Evolutionary conservation across 2,797 vertebrate genomes (phyloP).

Genomic region (Ctenopoma multispine): DNA sequence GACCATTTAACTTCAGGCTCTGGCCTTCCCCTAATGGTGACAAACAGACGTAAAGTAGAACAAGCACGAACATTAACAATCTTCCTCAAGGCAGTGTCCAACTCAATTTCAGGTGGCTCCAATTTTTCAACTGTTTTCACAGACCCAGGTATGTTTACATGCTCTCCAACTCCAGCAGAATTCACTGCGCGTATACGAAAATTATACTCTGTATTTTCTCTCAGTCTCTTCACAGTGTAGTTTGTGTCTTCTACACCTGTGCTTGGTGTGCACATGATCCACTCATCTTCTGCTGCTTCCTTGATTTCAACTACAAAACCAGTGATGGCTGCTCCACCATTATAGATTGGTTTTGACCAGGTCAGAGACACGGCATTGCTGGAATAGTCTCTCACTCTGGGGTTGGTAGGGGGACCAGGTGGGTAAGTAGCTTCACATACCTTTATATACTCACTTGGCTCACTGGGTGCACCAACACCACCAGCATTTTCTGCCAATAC

Average conservation of each 20-base stretch:
- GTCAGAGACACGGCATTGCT: conserved; percentile 91
- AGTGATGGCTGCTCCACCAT: conserved; percentile 91
- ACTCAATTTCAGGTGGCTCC: conserved; percentile 95
- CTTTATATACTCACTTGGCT: conserved; percentile 91
- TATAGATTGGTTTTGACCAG: conserved; percentile 97
- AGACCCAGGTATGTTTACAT: conserved; percentile 86
- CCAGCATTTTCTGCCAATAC: conserved; percentile 96
- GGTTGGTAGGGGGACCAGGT: conserved; percentile 95
- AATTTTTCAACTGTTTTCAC: conserved; percentile 90
- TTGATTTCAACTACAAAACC: conserved; percentile 94
- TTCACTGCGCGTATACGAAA: conserved; percentile 95
- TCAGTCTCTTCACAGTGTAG: conserved; percentile 91
- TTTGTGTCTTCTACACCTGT: conserved; percentile 89
- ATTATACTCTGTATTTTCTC: conserved; percentile 93
- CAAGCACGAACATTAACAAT: conserved; percentile 92
- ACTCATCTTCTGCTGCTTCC: conserved; percentile 90
- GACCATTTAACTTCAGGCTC: conserved; percentile 97
- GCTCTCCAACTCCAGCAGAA: conserved; percentile 91
- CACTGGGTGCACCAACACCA: conserved; percentile 91
- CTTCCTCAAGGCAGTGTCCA: conserved; percentile 94
- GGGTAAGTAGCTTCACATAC: conserved; percentile 94
- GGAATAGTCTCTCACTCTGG: conserved; percentile 91
- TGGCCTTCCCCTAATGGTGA: conserved; percentile 94
- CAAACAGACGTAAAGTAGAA: conserved; percentile 91
- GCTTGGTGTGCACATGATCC: conserved; percentile 90